A percentile compares a stretch with the other conserved stretches of the same genome.
phyloP scores from a whole-genome alignment of 2,888 invertebrate species.

The Ectemnius cavifrons region DNA sequence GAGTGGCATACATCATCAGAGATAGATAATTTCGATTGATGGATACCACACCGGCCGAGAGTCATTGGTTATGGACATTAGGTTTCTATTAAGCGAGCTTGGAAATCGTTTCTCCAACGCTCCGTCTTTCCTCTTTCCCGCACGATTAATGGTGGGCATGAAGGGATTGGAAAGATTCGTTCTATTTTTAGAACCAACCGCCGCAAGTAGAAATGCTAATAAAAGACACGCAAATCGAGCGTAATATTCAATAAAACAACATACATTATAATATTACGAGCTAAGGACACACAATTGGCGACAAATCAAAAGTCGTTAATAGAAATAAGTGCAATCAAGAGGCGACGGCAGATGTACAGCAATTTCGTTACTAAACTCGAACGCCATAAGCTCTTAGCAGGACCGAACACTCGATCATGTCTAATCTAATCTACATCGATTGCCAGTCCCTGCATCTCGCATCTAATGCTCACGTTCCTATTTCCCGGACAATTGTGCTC shows the following conservation, averaged over 20 bases:
- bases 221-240: too few species aligned
- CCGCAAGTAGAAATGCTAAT: not conserved
- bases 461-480: not conserved
- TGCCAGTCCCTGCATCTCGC: too few species aligned
- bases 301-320: too few species aligned
- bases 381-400: too few species aligned
- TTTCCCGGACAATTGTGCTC: not conserved
- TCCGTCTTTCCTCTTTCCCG: not conserved
- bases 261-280: too few species aligned
- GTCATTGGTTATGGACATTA: slow-evolving; percentile 62
- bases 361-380: too few species aligned
- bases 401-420: too few species aligned
- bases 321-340: too few species aligned
- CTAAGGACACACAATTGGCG: too few species aligned
- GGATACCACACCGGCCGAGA: slow-evolving; percentile 20
- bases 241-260: too few species aligned
- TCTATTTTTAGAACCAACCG: not conserved
- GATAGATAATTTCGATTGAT: slow-evolving; percentile 13
- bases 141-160: not conserved
- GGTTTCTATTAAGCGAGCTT: slow-evolving; percentile 59
- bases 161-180: not conserved
- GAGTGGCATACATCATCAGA: slow-evolving; percentile 13
- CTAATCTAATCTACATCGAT: too few species aligned
- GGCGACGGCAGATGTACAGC: too few species aligned
- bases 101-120: slow-evolving; percentile 18